A percentile compares a stretch with the other conserved stretches of the same genome.
Evolutionary conservation across 2,113 vertebrate species (phyloP).

Genomic region (Spermophilus dauricus): DNA sequence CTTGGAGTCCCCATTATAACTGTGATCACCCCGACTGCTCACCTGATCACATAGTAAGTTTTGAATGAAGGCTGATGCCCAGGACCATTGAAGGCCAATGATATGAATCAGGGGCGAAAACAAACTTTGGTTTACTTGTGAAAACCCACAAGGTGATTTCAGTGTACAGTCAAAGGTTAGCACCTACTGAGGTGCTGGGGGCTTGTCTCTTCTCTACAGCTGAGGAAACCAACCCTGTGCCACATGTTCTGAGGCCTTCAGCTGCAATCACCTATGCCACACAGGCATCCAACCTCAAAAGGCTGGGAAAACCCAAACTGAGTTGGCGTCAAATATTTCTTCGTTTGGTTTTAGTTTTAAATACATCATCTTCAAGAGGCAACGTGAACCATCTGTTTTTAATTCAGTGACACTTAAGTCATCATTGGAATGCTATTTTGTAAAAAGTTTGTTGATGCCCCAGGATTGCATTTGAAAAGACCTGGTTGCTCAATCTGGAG

Average conservation of each 20-base stretch:
- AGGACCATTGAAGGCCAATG: neutral
- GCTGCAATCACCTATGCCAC: neutral
- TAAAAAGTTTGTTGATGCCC: neutral
- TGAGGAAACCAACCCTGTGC: neutral
- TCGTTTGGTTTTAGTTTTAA: slow-evolving; percentile 17
- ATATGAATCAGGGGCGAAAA: neutral
- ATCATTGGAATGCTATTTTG: slow-evolving; percentile 37
- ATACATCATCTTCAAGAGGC: neutral
- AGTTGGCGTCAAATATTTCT: neutral
- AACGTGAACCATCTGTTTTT: slow-evolving; percentile 19
- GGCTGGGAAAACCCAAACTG: neutral
- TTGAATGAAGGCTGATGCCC: neutral
- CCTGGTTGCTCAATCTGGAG: neutral
- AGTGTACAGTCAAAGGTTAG: neutral
- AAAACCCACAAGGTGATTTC: neutral
- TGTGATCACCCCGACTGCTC: rapidly evolving
- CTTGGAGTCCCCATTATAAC: neutral
- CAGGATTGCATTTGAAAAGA: neutral
- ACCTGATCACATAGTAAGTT: neutral
- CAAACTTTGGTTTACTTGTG: neutral
- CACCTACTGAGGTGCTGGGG: neutral
- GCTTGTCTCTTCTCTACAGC: neutral
- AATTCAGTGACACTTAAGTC: slow-evolving; percentile 35
- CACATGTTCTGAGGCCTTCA: neutral
- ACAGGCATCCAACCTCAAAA: neutral